Percentiles rank a stretch among this genome's conserved stretches.
Evolutionary conservation across 2,888 invertebrate genomes (phyloP).

Genomic region (Apomyelois bistriatella): DNA sequence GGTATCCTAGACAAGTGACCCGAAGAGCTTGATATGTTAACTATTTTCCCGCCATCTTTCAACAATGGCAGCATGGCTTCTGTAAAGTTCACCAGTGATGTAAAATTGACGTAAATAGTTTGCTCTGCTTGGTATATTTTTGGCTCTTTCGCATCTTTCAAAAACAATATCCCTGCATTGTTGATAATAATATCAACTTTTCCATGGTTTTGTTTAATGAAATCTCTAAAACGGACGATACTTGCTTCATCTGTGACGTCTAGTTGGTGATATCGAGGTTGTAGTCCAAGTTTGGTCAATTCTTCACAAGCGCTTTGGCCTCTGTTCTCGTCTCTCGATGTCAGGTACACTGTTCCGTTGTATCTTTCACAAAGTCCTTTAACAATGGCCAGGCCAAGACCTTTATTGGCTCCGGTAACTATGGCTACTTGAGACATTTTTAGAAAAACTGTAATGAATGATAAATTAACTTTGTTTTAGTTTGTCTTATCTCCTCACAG

Average conservation of each 20-base stretch:
- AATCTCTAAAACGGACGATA: conserved; percentile 73
- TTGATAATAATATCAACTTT: conserved; percentile 86
- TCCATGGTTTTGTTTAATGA: conserved; percentile 76
- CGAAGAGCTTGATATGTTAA: conserved; percentile 86
- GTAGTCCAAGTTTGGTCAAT: conserved; percentile 68
- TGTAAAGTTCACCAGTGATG: conserved; percentile 62
- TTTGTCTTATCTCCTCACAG: not conserved
- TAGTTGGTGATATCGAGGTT: conserved; percentile 82
- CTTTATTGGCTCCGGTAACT: conserved; percentile 88
- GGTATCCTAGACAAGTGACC: conserved; percentile 83
- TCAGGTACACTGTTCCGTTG: conserved; percentile 84
- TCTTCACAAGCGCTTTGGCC: conserved; percentile 80
- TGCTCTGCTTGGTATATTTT: conserved; percentile 50
- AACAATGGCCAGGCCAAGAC: conserved; percentile 84
- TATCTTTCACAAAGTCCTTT: conserved; percentile 83
- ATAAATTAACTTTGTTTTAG: not conserved
- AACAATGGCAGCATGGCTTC: conserved; percentile 84
- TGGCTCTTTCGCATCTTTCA: conserved; percentile 55
- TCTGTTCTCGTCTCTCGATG: conserved; percentile 80
- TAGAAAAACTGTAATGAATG: not conserved
- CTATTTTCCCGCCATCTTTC: conserved; percentile 82
- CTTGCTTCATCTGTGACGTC: conserved; percentile 82
- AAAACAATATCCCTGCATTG: conserved; percentile 82
- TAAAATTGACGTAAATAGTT: conserved; percentile 59
- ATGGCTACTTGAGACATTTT: conserved; percentile 52